phyloP scores from a whole-genome alignment of 2,888 invertebrate genomes.

The Monopis laevigella region DNA sequence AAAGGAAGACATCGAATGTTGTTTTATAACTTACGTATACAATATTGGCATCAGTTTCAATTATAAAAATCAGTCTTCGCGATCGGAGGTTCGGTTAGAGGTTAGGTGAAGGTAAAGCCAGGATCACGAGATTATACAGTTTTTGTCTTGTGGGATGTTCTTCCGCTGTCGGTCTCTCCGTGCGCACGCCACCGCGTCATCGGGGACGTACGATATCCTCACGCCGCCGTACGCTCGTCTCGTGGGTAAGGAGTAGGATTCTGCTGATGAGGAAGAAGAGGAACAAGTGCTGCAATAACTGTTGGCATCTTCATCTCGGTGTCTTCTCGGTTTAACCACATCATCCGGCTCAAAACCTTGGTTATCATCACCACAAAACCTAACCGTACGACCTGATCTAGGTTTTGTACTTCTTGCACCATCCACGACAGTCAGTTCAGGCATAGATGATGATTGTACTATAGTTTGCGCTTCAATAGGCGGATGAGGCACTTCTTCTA shows the following conservation, averaged over 20 bases:
- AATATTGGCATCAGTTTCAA: not conserved
- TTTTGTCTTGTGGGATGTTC: slow-evolving; percentile 77
- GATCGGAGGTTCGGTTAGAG: slow-evolving; percentile 57
- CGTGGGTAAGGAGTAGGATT: slow-evolving; percentile 86
- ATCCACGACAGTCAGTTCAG: slow-evolving; percentile 59
- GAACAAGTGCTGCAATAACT: slow-evolving; percentile 91
- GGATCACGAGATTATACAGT: slow-evolving; percentile 88
- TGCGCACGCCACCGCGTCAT: slow-evolving; percentile 87
- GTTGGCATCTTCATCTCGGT: slow-evolving; percentile 71
- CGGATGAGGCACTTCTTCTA: slow-evolving; percentile 63
- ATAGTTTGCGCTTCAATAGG: slow-evolving; percentile 58
- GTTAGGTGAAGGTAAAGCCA: slow-evolving; percentile 35
- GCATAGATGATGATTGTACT: slow-evolving; percentile 61
- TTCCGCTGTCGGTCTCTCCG: slow-evolving; percentile 70
- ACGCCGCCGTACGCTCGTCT: slow-evolving; percentile 87
- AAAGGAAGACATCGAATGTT: no score
- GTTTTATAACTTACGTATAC: no score
- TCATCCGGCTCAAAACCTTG: slow-evolving; percentile 57
- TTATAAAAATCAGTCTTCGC: slow-evolving; percentile 46
- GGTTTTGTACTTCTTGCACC: slow-evolving; percentile 40
- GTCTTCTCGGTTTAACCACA: slow-evolving; percentile 32
- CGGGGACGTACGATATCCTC: slow-evolving; percentile 91
- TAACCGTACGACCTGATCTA: slow-evolving; percentile 48
- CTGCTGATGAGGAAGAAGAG: slow-evolving; percentile 88
- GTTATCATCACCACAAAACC: slow-evolving; percentile 58